A percentile compares a stretch with the other conserved stretches of the same genome.
phyloP scores from a whole-genome alignment of 2,113 vertebrate species.

The Ardeotis arabs region DNA sequence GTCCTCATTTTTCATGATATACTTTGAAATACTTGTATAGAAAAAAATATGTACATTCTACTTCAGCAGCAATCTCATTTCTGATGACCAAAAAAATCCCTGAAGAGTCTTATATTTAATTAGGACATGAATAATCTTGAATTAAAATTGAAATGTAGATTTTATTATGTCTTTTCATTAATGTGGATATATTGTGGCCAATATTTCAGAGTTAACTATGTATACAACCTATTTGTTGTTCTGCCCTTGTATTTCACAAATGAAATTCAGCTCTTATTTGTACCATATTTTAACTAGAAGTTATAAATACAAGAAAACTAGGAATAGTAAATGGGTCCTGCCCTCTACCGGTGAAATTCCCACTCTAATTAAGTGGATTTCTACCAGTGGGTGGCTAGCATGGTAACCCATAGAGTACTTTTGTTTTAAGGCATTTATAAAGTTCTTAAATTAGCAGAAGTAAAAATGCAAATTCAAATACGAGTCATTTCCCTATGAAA shows the following conservation, averaged over 20 bases:
- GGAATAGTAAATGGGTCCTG: neutral
- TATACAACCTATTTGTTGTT: neutral
- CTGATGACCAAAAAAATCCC: neutral
- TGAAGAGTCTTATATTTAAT: neutral
- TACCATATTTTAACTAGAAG: neutral
- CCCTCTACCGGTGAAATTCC: neutral
- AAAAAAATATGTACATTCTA: neutral
- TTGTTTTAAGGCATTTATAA: neutral
- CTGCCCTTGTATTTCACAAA: neutral
- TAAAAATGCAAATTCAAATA: neutral
- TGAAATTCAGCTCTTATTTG: neutral
- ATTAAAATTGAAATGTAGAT: constrained; percentile 13
- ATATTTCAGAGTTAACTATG: neutral
- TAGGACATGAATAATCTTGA: neutral
- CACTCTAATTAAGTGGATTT: neutral
- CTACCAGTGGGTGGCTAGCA: neutral
- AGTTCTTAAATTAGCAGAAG: neutral
- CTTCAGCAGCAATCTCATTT: neutral
- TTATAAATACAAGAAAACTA: neutral
- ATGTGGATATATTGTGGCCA: neutral
- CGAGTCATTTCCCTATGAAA: neutral
- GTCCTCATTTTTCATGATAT: neutral
- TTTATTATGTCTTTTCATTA: neutral
- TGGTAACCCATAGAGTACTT: neutral
- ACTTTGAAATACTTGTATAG: neutral